Evolutionary conservation across 2,888 invertebrate genomes (phyloP), one percentile per base, ranked within the genome.

Genomic region (Sisyra terminalis): DNA sequence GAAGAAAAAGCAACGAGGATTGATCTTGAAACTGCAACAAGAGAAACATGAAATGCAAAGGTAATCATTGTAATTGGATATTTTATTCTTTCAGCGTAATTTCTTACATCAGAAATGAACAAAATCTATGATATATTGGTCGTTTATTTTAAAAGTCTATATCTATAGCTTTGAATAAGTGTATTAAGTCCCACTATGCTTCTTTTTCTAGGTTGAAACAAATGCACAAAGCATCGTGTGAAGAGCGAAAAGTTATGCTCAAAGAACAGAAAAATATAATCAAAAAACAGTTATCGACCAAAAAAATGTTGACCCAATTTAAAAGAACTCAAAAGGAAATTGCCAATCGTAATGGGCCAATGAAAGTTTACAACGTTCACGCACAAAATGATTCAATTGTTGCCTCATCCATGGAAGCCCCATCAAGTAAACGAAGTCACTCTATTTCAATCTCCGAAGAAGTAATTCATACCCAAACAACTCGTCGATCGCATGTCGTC

Each of bases 1-100:
- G 17, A 75, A 73, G 50, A 78, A 79, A 55, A 76, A 75, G 48
- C 78, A 81, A 55, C 60, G 79, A 45, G 77, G 73, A 1, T 61
- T 81, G 44, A 57, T 80, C 44, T 55, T 78, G 45, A 73, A 73
- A 55, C 65, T 78, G 47, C 72, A 78, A 51, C 73, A 76, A 52
- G 77, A 80, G 53, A 68, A 74, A 51, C 73, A 75, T 47, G 77
- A 79, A 57, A 75, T 81, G 58, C 69, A 72, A 57, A 69, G 70
- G 72, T 71, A 40, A 40, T 40, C 13, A n/a, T n/a, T n/a, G n/a
- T n/a, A n/a, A n/a, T n/a, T n/a, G n/a, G n/a, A n/a, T n/a, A n/a
- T n/a, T n/a, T n/a, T n/a, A n/a, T n/a, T n/a, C n/a, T n/a, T n/a
- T n/a, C n/a, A n/a, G n/a, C n/a, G n/a, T n/a, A n/a, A n/a, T n/a